Percentiles rank a stretch among this genome's conserved stretches.
These are phyloP conservation scores for Periparus ater DNA, from an alignment of 2,797 vertebrate genomes.

Conservation along the genomic window DNA sequence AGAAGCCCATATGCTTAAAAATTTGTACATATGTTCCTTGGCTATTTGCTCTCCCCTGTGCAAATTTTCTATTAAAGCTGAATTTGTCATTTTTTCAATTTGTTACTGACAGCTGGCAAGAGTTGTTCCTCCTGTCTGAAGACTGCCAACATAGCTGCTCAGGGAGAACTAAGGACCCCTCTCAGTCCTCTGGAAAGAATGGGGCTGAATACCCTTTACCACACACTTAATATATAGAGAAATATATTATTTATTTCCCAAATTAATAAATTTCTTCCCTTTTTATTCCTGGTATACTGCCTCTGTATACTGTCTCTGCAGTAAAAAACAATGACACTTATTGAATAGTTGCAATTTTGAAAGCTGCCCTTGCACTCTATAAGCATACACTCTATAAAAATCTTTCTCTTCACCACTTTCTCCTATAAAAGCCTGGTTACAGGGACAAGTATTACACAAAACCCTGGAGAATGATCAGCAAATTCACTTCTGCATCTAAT, in stretches of 20 bases:
- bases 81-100: slow-evolving; percentile 40
- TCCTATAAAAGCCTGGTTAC: not conserved
- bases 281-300: not conserved
- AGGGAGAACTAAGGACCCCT: not conserved
- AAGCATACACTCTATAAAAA: not conserved
- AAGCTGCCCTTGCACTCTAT: not conserved
- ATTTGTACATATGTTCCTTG: slow-evolving; percentile 38
- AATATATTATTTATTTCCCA: not conserved
- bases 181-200: not conserved
- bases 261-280: not conserved
- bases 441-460: not conserved
- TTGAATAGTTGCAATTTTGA: not conserved
- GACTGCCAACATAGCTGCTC: slow-evolving; percentile 18
- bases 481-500: not conserved
- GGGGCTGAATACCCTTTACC: not conserved
- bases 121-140: slow-evolving; percentile 9
- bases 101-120: slow-evolving; percentile 26
- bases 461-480: not conserved
- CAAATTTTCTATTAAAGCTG: slow-evolving; percentile 22
- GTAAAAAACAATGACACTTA: not conserved
- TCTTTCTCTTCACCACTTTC: not conserved
- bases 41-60: slow-evolving; percentile 20
- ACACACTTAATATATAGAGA: not conserved
- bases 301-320: not conserved
- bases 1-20: slow-evolving; percentile 51